Conservation (phyloP, 2,888 invertebrate species). For the Rhagonycha lutea region DNA sequence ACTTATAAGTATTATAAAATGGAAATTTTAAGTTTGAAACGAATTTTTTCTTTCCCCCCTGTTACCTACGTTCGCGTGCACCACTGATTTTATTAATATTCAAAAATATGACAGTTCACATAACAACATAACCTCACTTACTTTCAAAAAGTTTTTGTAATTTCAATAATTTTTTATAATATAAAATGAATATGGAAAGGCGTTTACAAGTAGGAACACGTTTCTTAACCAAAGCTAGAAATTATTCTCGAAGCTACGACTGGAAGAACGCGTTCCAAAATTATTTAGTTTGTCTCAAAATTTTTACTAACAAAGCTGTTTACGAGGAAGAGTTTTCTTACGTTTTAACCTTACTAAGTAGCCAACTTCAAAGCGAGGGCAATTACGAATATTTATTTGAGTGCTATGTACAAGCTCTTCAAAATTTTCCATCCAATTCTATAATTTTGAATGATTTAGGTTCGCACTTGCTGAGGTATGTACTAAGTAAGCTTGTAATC, state of each 20-base stretch:
- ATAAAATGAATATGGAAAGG: neutral
- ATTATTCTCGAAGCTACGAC: slow-evolving; percentile 37
- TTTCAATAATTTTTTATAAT: neutral
- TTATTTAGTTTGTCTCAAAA: slow-evolving; percentile 43
- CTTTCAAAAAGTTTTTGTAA: neutral
- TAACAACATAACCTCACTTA: neutral
- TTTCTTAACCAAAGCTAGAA: slow-evolving; percentile 41
- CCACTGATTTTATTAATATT: neutral
- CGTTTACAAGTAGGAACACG: slow-evolving; percentile 18
- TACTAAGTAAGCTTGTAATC: neutral
- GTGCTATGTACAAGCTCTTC: slow-evolving; percentile 53
- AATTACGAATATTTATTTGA: slow-evolving; percentile 50
- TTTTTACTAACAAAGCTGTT: slow-evolving; percentile 34
- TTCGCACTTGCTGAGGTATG: slow-evolving; percentile 58
- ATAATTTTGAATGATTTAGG: slow-evolving; percentile 58
- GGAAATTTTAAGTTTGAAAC: no score
- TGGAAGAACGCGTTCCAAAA: slow-evolving; percentile 48
- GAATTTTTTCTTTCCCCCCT: no score
- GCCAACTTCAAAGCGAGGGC: slow-evolving; percentile 43
- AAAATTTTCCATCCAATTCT: slow-evolving; percentile 57
- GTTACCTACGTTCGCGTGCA: no score
- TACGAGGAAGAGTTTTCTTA: slow-evolving; percentile 40
- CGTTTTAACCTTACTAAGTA: slow-evolving; percentile 41
- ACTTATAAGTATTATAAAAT: no score
- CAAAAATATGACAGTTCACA: neutral